Percentiles rank a stretch among this genome's conserved stretches.
Conservation (phyloP, 1,140 invertebrate species). For the Onthophagus taurus region DNA sequence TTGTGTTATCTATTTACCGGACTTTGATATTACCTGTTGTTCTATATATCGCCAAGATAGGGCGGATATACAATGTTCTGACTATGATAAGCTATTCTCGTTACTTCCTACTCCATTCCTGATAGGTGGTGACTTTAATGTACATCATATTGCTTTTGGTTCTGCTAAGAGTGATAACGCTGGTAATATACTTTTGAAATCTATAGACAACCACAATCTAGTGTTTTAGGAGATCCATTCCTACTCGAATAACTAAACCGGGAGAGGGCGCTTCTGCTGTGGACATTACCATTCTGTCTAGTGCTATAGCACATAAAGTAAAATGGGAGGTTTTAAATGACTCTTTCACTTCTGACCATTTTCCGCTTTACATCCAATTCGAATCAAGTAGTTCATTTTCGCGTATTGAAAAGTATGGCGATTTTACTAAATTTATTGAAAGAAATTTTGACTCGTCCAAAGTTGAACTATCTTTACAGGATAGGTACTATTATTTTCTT, state of each 20-base stretch:
- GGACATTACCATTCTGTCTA: background rate
- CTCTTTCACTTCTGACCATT: background rate
- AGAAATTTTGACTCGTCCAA: too few relatives aligned
- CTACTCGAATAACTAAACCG: background rate
- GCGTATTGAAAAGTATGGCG: too few relatives aligned
- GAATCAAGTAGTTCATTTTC: too few relatives aligned
- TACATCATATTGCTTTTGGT: background rate
- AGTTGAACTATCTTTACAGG: too few relatives aligned
- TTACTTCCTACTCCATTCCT: background rate
- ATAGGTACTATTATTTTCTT: too few relatives aligned
- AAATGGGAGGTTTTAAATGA: background rate
- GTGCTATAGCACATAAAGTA: background rate
- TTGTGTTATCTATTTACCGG: background rate
- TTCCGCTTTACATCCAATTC: background rate
- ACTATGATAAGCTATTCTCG: background rate
- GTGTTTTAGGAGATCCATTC: background rate
- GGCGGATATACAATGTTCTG: background rate
- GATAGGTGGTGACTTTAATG: slow-evolving; percentile 1
- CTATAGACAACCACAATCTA: background rate
- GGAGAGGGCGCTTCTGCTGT: background rate
- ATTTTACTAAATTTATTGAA: too few relatives aligned
- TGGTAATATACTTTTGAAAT: slow-evolving; percentile 1
- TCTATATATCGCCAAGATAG: background rate
- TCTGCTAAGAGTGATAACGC: background rate
- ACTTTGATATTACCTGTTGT: background rate